These are phyloP conservation scores for Macaria notata DNA, from an alignment of 2,888 invertebrate species.

Conservation along the genomic window DNA sequence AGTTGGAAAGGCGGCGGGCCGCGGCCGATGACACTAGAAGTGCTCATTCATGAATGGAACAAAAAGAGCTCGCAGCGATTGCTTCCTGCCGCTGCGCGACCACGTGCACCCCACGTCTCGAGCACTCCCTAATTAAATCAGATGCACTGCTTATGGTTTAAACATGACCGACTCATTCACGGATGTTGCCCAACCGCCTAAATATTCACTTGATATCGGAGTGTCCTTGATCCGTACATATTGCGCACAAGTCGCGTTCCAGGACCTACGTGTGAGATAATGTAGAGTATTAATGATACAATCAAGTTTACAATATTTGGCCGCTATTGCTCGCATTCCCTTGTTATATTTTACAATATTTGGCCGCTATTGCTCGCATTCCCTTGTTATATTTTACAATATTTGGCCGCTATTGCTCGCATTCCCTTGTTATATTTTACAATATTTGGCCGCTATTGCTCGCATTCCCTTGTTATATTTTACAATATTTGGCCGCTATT, in stretches of 20 bases:
- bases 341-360: conserved; percentile 7
- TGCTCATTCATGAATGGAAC: conserved; percentile 51
- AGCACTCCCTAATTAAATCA: conserved; percentile 47
- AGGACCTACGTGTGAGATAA: background rate
- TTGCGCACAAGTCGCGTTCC: background rate
- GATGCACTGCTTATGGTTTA: conserved; percentile 42
- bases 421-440: conserved; percentile 6
- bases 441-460: conserved; percentile 1
- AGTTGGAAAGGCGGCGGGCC: conserved; percentile 32
- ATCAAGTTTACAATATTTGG: conserved; percentile 11
- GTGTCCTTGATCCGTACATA: conserved; percentile 4
- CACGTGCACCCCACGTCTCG: conserved; percentile 44
- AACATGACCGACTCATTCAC: conserved; percentile 20
- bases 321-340: conserved; percentile 1
- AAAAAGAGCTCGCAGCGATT: conserved; percentile 52
- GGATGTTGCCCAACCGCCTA: conserved; percentile 13
- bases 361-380: background rate
- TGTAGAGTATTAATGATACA: no score
- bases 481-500: conserved; percentile 5
- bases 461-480: conserved; percentile 2
- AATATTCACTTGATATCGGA: conserved; percentile 9
- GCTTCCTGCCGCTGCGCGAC: conserved; percentile 64
- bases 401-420: background rate
- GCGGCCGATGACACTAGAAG: conserved; percentile 59
- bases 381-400: conserved; percentile 7